phyloP scores from a whole-genome alignment of 2,888 invertebrate genomes.

The Sisyra terminalis region DNA sequence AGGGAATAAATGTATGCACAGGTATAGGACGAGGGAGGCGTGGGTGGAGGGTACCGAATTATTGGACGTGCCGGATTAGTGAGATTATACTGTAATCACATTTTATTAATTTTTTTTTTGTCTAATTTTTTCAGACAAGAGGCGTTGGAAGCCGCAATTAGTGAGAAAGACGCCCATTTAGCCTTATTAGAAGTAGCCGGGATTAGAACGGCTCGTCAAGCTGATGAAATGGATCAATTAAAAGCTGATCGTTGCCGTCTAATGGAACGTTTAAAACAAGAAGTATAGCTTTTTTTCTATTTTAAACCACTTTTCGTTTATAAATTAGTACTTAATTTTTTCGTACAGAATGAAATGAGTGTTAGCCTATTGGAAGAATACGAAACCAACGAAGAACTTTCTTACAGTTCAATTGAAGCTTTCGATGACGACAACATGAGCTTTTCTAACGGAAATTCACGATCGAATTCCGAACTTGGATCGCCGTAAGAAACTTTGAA shows the following conservation, averaged over 20 bases:
- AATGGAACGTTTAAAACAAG: constrained; percentile 50
- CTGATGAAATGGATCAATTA: constrained; percentile 47
- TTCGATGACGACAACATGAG: constrained; percentile 3
- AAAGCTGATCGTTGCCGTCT: constrained; percentile 52
- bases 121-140: constrained; percentile 48
- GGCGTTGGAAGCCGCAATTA: constrained; percentile 64
- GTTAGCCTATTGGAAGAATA: constrained; percentile 20
- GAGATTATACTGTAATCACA: too few relatives aligned
- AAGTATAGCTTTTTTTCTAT: constrained; percentile 31
- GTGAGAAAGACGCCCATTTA: constrained; percentile 77
- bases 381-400: constrained; percentile 14
- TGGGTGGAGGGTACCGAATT: too few relatives aligned
- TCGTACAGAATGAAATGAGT: constrained; percentile 24
- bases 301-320: not conserved
- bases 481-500: not conserved
- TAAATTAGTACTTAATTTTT: constrained; percentile 7
- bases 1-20: not conserved
- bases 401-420: constrained; percentile 7
- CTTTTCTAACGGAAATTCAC: constrained; percentile 3
- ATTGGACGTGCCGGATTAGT: too few relatives aligned
- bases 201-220: constrained; percentile 43
- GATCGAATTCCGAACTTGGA: constrained; percentile 2
- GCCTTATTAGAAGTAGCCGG: constrained; percentile 65
- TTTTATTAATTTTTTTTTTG: not conserved
- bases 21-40: too few relatives aligned